phyloP scores from a whole-genome alignment of 2,113 vertebrate genomes.

The Rhea pennata region DNA sequence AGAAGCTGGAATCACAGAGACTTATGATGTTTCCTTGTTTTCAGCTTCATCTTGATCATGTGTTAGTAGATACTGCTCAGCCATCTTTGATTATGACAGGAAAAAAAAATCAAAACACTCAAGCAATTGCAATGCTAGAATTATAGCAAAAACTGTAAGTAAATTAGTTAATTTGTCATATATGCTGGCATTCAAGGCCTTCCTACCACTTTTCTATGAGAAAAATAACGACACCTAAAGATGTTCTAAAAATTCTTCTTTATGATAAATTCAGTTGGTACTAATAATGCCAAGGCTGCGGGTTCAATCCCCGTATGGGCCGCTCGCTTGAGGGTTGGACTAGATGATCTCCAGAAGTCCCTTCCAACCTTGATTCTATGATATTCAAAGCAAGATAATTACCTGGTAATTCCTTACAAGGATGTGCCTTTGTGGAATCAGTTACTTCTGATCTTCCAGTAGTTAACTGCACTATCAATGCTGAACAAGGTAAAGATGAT shows the following conservation, averaged over 20 bases:
- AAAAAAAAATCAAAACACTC: neutral
- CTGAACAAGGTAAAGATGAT: neutral
- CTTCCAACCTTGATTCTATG: too few relatives aligned
- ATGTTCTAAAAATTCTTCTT: neutral
- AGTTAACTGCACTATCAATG: neutral
- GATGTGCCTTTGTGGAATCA: neutral
- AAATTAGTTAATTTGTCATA: neutral
- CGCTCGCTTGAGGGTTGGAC: too few relatives aligned
- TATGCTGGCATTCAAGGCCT: neutral
- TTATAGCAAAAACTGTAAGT: neutral
- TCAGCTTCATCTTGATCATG: neutral
- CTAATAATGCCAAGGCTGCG: too few relatives aligned
- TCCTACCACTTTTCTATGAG: neutral
- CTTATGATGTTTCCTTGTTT: neutral
- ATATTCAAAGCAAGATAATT: neutral
- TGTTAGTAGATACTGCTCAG: neutral
- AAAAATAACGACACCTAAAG: neutral
- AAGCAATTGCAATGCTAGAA: neutral
- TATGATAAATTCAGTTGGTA: rapidly evolving
- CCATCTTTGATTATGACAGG: neutral
- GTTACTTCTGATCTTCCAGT: neutral
- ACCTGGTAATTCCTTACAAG: neutral
- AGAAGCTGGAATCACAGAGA: neutral
- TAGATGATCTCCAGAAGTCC: too few relatives aligned
- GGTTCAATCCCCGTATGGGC: too few relatives aligned